Evolutionary conservation across 2,113 vertebrate species (phyloP), one percentile per base, ranked within the genome.

Genomic region (Otis tarda): DNA sequence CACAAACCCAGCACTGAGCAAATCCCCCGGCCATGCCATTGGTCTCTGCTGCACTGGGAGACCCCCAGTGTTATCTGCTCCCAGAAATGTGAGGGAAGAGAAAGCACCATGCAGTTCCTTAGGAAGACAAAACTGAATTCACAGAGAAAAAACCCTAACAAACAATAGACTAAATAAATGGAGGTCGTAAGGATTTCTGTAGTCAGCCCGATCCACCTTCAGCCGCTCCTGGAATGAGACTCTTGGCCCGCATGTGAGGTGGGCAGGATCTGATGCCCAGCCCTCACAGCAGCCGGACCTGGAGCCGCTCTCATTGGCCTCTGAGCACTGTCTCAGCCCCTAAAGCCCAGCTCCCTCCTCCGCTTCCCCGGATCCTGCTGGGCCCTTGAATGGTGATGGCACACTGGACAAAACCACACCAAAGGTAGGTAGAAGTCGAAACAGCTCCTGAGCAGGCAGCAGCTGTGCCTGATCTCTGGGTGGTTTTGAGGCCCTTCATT

Each of bases 281-380:
- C 21, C 33, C 43, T 53, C 4, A 22, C 45, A 61, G 56, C 25
- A 47, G 19, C 52, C 3, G 2, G n/a, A 27, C 64, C 47, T 1
- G 1, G 21, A 25, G 28, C 56, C 56, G 41, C 27, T 67, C 25
- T 71, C 27, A 4, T 43, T 14, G 3, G 9, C 15, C 37, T 61
- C 37, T 0, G 2, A 17, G 56, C 19, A 43, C 3, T 1, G 13
- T 15, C 47, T 43, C 24, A 80, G 5, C 20, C 59, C 4, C 0
- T 27, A 18, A 81, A 30, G 9, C 14, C 45, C 12, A 56, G 14
- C 12, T 50, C 23, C 19, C 30, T 69, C 63, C 24, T 69, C 49
- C 1, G 1, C 17, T 78, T 31, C 27, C 7, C 59, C 20, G 39
- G 20, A 15, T 61, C 30, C 20, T 1, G 2, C 20, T 86, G 30